Base-by-base conservation (phyloP, 2,888 invertebrate species). In the Hermodice carunculata region DNA sequence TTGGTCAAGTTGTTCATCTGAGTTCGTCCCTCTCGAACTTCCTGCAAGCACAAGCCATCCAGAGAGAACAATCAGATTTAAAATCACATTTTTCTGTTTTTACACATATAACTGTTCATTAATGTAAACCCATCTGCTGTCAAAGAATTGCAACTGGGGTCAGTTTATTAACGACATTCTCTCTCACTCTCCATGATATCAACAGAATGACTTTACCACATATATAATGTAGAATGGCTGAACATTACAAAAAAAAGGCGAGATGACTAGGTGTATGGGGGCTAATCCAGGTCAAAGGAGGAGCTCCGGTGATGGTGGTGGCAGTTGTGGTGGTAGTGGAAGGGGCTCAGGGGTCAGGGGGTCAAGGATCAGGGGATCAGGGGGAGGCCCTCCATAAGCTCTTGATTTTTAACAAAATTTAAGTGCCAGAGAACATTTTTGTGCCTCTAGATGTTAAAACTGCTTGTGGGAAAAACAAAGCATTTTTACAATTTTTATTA, bases 1-100 rank as follows among this genome's bases (percentile, higher is more conserved):
- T 96, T 95, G 0, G 97, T 96, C 73, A 98, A 88, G 86, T 95
- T 95, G 1, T 94, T 94, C 95, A 98, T 96, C 88, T 97, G 96
- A 75, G 93, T 94, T 86, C 95, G 95, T 82, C 97, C 97, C 86
- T 98, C 97, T 83, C 94, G 94, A 70, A 97, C 87, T 88, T 98
- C 97, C 92, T 94, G 87, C n/a, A 69, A 42, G 6, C 22, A 11
- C 52, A 51, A 17, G n/a, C n/a, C n/a, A n/a, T n/a, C n/a, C n/a
- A n/a, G n/a, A 24, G 8, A 29, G 8, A 28, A 52, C 26, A 11
- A 62, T 44, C 3, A 58, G 31, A 37, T 22, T 31, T 58, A 4
- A 48, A 48, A 26, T 26, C n/a, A 49, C n/a, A n/a, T n/a, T n/a
- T n/a, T n/a, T n/a, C n/a, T 26, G 17, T 31, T 31, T 32, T 17